Evolutionary conservation across 2,113 vertebrate genomes (phyloP), one percentile per base, ranked within the genome.

Genomic region (Bos indicus): DNA sequence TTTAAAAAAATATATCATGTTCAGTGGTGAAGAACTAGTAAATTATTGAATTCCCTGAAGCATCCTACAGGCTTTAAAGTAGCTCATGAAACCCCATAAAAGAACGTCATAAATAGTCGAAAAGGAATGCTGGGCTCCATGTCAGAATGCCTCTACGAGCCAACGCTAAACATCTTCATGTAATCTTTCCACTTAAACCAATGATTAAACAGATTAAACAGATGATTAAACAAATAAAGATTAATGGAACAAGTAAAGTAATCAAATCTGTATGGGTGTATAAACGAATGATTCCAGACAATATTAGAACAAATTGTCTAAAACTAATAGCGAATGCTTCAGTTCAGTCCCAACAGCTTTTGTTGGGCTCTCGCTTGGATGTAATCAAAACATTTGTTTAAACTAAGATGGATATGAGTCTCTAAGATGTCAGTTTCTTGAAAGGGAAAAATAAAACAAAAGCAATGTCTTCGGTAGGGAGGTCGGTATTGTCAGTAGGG

Each of bases 171-270:
- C 97, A 98, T 98, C 98, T 98, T 95, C 98, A 28, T 98, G 98
- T 98, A 98, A 98, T 98, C 99, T 98, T 98, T 98, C 98, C 98
- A 98, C 98, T 99, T 98, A 98, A 98, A 98, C 97, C 98, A 98
- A 85, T 95, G 98, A 99, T 99, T 99, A 98, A 98, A 98, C 98
- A 98, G 98, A 99, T 99, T 99, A 98, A 98, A 98, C 98, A 99
- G 99, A 98, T 98, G 98, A 99, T 99, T 99, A 99, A 98, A 99
- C 98, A 99, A 99, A 99, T 98, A 98, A 98, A 99, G 99, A 99
- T 98, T 98, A 99, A 99, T 98, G 98, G 98, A 99, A 99, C 98
- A 99, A 99, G 99, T 96, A 98, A 98, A 98, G 98, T 97, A 98
- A 99, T 99, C 99, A 99, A 97, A 98, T 98, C 98, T 99, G 98